Base-by-base conservation (phyloP, 2,797 vertebrate genomes). In the Coregonus sp. region DNA sequence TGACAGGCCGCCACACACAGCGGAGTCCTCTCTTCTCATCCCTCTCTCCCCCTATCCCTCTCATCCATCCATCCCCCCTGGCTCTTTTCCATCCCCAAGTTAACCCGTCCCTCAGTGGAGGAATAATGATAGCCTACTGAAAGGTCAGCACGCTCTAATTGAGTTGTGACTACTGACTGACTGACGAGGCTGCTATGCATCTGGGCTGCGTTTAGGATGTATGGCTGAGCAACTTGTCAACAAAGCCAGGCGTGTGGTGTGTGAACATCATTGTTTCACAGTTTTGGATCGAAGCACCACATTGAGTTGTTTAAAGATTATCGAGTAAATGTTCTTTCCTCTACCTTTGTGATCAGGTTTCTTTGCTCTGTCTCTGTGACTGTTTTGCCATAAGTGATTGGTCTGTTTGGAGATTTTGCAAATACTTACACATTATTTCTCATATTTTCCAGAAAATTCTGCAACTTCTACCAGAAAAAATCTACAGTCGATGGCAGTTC, bases 401-500 rank as follows among this genome's bases (percentile, higher is more conserved):
- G 9, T 20, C 52, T 54, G 16, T 70, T 70, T 63, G 6, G 3
- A 20, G 12, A n/a, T 70, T 18, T 25, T 33, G 20, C n/a, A 9
- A 25, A 25, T 25, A 9, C n/a, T 5, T 79, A 65, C 35, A 73
- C 18, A 70, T 66, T 18, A 2, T 77, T 82, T 85, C 91, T 78
- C 89, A 84, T 91, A 85, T 86, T 91, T 84, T 89, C 72, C 91
- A 99, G 98, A 99, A 98, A 97, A 98, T 99, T 93, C 90, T 99
- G 77, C 98, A 99, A 85, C 95, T 97, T 85, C 96, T 99, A 87
- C 98, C 98, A 67, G 98, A 99, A 92, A 97, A 96, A 92, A 98
- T 99, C 94, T 97, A 96, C 95, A 97, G 93, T 91, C 95, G 97
- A 90, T 99, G 98, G 98, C 98, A 99, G 94, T 99, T 98, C 90